phyloP scores from a whole-genome alignment of 1,140 invertebrate species.

The Amyelois transitella region DNA sequence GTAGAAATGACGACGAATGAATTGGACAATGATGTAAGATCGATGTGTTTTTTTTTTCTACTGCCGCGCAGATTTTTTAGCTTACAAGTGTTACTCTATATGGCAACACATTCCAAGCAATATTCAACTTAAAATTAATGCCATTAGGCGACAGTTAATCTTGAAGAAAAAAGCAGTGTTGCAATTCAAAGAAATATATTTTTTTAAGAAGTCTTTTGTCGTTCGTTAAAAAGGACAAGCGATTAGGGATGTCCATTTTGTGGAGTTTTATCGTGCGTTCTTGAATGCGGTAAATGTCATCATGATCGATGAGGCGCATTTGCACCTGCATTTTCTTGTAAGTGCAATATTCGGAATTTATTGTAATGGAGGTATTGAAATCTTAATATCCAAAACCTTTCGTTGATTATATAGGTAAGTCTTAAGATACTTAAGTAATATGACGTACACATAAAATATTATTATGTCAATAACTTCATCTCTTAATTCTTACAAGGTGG shows the following conservation, averaged over 20 bases:
- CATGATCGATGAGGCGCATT: slow-evolving; percentile 48
- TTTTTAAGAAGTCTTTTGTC: slow-evolving; percentile 46
- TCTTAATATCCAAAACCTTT: too few species aligned
- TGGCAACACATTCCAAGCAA: not conserved
- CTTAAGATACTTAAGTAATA: too few species aligned
- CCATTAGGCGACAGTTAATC: not conserved
- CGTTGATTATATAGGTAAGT: too few species aligned
- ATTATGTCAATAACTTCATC: too few species aligned
- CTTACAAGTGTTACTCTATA: not conserved
- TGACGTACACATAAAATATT: too few species aligned
- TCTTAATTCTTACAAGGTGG: too few species aligned
- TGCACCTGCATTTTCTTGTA: slow-evolving; percentile 41
- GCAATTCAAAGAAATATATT: slow-evolving; percentile 25
- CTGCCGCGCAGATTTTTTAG: slow-evolving; percentile 27
- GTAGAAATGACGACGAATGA: slow-evolving; percentile 26
- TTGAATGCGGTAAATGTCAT: slow-evolving; percentile 44
- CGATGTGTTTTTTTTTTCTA: slow-evolving; percentile 48
- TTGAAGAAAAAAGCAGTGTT: not conserved
- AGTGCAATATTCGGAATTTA: not conserved
- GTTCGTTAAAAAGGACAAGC: slow-evolving; percentile 54
- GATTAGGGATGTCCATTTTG: slow-evolving; percentile 67
- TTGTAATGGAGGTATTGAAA: not conserved
- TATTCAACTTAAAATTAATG: not conserved
- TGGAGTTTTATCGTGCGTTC: slow-evolving; percentile 40
- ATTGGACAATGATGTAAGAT: slow-evolving; percentile 44